Percentiles rank a stretch among this genome's conserved stretches.
Evolutionary conservation across 2,113 vertebrate species (phyloP).

Genomic region (Hirundichthys speculiger): DNA sequence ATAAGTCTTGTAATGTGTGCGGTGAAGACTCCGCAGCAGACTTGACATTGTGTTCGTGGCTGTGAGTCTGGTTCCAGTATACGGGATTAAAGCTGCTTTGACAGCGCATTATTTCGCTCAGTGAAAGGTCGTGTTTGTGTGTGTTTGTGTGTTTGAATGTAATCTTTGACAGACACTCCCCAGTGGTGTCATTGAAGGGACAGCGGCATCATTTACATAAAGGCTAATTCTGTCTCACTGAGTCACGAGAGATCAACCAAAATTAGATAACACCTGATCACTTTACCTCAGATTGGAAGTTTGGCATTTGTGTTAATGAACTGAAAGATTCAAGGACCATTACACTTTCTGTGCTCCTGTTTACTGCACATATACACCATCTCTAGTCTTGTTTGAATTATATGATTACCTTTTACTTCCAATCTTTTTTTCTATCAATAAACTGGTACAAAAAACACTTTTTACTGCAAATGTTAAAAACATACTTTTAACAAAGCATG

Average conservation of each 20-base stretch:
- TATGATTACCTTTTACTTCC: too few species aligned
- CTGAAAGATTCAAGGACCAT: constrained; percentile 1
- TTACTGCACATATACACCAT: neutral
- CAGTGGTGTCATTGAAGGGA: constrained; percentile 51
- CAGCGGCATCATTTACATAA: constrained; percentile 46
- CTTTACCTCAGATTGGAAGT: constrained; percentile 19
- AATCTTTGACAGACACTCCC: constrained; percentile 48
- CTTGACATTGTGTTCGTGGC: constrained; percentile 37
- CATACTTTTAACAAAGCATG: too few species aligned
- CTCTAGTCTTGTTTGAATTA: too few species aligned
- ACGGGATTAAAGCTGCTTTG: constrained; percentile 45
- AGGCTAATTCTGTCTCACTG: constrained; percentile 51
- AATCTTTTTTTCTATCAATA: too few species aligned
- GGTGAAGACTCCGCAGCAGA: too few species aligned
- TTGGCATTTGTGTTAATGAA: constrained; percentile 1
- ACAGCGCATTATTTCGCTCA: constrained; percentile 35
- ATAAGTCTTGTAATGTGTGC: constrained; percentile 28
- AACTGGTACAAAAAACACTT: too few species aligned
- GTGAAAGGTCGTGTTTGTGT: constrained; percentile 28
- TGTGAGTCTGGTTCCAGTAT: constrained; percentile 31
- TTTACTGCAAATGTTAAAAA: too few species aligned
- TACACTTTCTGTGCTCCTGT: neutral
- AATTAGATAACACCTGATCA: constrained; percentile 41
- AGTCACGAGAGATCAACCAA: constrained; percentile 37
- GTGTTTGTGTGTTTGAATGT: constrained; percentile 36